These are phyloP conservation scores for Drosophila greeni DNA, from an alignment of 2,888 invertebrate species.

Conservation along the genomic window DNA sequence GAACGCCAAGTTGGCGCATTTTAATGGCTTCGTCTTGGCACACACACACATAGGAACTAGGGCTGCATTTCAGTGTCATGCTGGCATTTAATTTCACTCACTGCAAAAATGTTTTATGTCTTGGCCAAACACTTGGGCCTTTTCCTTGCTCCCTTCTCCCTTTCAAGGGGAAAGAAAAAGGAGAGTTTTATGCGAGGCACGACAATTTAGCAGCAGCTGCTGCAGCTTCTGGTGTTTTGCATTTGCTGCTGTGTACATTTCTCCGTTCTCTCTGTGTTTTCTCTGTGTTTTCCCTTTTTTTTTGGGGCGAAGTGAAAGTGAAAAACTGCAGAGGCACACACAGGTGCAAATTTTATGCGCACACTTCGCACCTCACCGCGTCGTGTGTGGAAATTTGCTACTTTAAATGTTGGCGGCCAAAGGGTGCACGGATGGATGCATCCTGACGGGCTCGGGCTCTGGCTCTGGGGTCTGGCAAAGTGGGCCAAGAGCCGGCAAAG, in stretches of 20 bases:
- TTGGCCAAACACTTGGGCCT: slow-evolving; percentile 68
- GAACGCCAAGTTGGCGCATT: slow-evolving; percentile 65
- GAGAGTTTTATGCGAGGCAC: slow-evolving; percentile 67
- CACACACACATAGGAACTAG: slow-evolving; percentile 20
- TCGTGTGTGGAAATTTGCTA: slow-evolving; percentile 64
- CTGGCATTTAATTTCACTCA: slow-evolving; percentile 74
- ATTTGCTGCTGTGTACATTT: slow-evolving; percentile 33
- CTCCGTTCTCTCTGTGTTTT: slow-evolving; percentile 5
- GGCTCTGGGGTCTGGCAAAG: slow-evolving; percentile 26
- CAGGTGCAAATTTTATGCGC: slow-evolving; percentile 70
- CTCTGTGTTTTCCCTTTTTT: slow-evolving; percentile 2
- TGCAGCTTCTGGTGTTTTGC: slow-evolving; percentile 34
- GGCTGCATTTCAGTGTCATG: slow-evolving; percentile 71
- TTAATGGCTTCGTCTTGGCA: slow-evolving; percentile 70
- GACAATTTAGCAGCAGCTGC: slow-evolving; percentile 68
- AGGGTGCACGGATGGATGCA: slow-evolving; percentile 37
- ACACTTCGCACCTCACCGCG: slow-evolving; percentile 66
- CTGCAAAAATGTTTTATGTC: slow-evolving; percentile 73
- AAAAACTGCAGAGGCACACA: slow-evolving; percentile 40
- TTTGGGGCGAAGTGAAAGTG: slow-evolving; percentile 60
- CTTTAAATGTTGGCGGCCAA: slow-evolving; percentile 63
- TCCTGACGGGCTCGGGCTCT: slow-evolving; percentile 10
- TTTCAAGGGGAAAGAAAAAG: slow-evolving; percentile 40
- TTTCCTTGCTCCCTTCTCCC: not conserved
- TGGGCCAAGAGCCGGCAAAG: slow-evolving; percentile 55